Evolutionary conservation across 2,113 vertebrate genomes (phyloP), one percentile per base, ranked within the genome.

Genomic region (Lampris incognitus): DNA sequence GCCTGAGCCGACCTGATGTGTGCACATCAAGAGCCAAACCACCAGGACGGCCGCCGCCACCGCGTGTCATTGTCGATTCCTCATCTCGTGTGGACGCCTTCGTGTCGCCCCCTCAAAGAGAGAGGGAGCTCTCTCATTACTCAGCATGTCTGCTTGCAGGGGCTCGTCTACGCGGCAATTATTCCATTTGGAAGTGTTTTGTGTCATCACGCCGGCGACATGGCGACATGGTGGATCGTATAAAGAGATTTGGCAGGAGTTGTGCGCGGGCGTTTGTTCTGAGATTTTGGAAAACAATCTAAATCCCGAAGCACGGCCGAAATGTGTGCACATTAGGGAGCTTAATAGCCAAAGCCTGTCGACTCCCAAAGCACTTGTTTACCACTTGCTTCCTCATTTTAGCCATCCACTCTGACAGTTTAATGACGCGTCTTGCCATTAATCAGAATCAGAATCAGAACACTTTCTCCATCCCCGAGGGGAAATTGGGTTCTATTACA

Each of bases 61-160:
- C 24, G 24, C 24, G 24, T 24, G 24, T 24, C 24, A 24, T 24
- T 24, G 24, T 24, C 24, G 24, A 24, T 24, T 24, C 24, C 24
- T 24, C 24, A 24, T 24, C 24, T 24, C 24, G 24, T 24, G 24
- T 24, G 24, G 24, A 24, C 24, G n/a, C 76, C 64, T 75, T 79
- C 48, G 56, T 66, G 5, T 41, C 1, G 54, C 48, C 76, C 65
- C 64, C 72, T 74, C 64, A 24, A 24, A 74, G 78, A 71, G 69
- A 82, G 66, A 52, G 1, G 38, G 62, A 78, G 82, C 24, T 77
- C 86, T 57, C 76, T 89, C 79, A 88, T 91, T 85, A 86, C 73
- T 70, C 86, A 84, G 86, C 85, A 66, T 40, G 85, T 78, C 72
- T 36, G 80, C 82, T 51, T 59, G 85, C 82, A 64, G 77, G 67